Conservation (phyloP, 2,797 vertebrate genomes). For the Chelmon rostratus region DNA sequence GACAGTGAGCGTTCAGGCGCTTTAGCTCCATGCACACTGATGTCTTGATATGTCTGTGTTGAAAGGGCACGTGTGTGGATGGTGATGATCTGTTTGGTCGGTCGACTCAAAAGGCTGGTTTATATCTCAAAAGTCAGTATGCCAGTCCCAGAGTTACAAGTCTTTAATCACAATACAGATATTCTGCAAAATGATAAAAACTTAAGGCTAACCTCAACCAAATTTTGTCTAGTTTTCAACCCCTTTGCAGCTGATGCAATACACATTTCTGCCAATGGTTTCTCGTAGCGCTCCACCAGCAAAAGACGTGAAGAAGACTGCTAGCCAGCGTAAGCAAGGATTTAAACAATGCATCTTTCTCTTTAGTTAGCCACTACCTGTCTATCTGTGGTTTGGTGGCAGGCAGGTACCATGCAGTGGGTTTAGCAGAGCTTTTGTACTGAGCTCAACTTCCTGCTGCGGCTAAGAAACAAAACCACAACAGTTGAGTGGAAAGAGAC, state of each 20-base stretch:
- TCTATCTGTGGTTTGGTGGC: background rate
- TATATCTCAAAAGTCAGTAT: slow-evolving; percentile 20
- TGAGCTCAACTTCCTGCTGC: background rate
- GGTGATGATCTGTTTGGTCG: background rate
- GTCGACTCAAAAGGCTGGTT: slow-evolving; percentile 5
- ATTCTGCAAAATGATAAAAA: background rate
- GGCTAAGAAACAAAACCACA: background rate
- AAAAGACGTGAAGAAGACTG: background rate
- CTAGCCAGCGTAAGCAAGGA: background rate
- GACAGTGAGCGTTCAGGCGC: slow-evolving; percentile 21
- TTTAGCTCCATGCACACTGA: slow-evolving; percentile 28
- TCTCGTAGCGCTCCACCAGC: no score
- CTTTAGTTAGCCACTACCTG: background rate
- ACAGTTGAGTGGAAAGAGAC: background rate
- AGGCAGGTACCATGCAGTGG: background rate
- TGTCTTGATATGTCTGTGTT: slow-evolving; percentile 24
- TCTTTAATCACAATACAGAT: slow-evolving; percentile 3
- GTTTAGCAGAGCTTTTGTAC: background rate
- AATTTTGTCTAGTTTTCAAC: background rate
- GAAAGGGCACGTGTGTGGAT: slow-evolving; percentile 19
- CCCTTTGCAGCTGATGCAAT: background rate
- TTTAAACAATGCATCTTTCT: background rate
- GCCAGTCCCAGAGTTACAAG: slow-evolving; percentile 12
- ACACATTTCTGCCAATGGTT: background rate
- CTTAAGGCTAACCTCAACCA: background rate